phyloP scores from a whole-genome alignment of 2,113 vertebrate species.

The Hymenochirus boettgeri region DNA sequence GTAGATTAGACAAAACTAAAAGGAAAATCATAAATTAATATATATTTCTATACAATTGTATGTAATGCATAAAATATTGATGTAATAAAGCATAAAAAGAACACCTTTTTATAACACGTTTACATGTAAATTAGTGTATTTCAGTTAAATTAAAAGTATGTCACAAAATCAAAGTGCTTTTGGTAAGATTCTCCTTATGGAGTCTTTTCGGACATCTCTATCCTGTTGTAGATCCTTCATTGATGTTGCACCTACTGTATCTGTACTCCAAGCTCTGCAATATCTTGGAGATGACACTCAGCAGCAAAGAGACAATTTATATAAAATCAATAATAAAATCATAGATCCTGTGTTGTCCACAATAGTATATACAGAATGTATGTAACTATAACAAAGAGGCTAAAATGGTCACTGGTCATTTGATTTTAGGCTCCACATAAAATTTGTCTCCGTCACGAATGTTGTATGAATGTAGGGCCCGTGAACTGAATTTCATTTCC shows the following conservation, averaged over 20 bases:
- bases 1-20: too few relatives aligned
- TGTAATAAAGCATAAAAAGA: too few relatives aligned
- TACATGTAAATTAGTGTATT: too few relatives aligned
- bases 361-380: background rate
- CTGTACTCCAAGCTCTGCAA: background rate
- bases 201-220: too few relatives aligned
- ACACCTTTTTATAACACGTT: too few relatives aligned
- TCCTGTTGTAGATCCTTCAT: too few relatives aligned
- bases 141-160: too few relatives aligned
- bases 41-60: too few relatives aligned
- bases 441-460: slow-evolving; percentile 94
- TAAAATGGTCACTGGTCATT: slow-evolving; percentile 66
- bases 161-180: too few relatives aligned
- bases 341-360: slow-evolving; percentile 38
- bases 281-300: background rate
- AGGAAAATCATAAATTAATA: too few relatives aligned
- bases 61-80: too few relatives aligned
- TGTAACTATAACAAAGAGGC: slow-evolving; percentile 39
- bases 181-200: too few relatives aligned
- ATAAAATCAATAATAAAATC: slow-evolving; percentile 45
- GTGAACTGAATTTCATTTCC: slow-evolving; percentile 82
- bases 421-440: slow-evolving; percentile 79
- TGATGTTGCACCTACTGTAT: background rate
- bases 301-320: slow-evolving; percentile 25
- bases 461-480: slow-evolving; percentile 86